Evolutionary conservation across 2,888 invertebrate species (phyloP).

Genomic region (Thereva unica): DNA sequence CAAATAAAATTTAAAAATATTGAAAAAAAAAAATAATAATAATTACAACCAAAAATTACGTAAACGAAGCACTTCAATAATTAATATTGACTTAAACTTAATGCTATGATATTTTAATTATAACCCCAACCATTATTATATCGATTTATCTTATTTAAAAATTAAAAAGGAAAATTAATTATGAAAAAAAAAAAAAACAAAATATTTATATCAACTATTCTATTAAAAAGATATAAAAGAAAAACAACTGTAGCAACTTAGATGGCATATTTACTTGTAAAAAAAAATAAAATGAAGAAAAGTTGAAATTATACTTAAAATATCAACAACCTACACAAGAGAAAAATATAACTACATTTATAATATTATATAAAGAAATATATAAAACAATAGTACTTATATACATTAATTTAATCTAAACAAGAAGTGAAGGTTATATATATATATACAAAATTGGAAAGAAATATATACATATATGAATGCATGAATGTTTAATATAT

Average conservation of each 20-base stretch:
- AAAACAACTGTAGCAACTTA: slow-evolving; percentile 14
- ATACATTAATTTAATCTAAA: slow-evolving; percentile 24
- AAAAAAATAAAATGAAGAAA: not conserved
- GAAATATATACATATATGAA: slow-evolving; percentile 35
- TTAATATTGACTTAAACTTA: slow-evolving; percentile 33
- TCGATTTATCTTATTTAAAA: too few relatives aligned
- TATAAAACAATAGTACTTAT: slow-evolving; percentile 28
- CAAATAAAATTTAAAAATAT: not conserved
- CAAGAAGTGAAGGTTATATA: slow-evolving; percentile 30
- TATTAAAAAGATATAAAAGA: slow-evolving; percentile 9
- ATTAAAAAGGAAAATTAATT: too few relatives aligned
- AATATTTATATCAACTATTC: slow-evolving; percentile 15
- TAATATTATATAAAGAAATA: slow-evolving; percentile 17
- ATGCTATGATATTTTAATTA: slow-evolving; percentile 15
- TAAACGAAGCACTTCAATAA: slow-evolving; percentile 25
- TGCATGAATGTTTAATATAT: slow-evolving; percentile 48
- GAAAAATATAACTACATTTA: not conserved
- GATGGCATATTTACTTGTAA: slow-evolving; percentile 20
- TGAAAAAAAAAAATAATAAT: too few relatives aligned
- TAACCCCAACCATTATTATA: too few relatives aligned
- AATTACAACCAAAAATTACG: slow-evolving; percentile 6
- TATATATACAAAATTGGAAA: slow-evolving; percentile 31
- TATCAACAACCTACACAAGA: slow-evolving; percentile 34
- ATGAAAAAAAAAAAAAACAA: not conserved
- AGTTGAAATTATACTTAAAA: not conserved